Evolutionary conservation across 2,888 invertebrate species (phyloP).

Genomic region (Drosophila kanekoi): DNA sequence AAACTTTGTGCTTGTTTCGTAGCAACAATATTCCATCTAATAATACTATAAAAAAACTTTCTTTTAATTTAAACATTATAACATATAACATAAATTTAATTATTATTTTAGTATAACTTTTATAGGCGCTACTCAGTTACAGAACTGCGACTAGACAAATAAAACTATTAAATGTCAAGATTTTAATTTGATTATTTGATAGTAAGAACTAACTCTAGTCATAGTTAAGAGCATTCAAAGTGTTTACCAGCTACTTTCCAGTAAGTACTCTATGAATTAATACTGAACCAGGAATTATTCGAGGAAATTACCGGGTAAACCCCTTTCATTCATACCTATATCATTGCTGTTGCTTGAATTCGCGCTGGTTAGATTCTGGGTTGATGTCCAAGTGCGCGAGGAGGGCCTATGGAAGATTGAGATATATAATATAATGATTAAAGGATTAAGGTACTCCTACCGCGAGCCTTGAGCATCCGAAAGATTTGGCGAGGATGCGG

Average conservation of each 20-base stretch:
- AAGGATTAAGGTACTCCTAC: constrained; percentile 76
- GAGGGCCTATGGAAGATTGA: constrained; percentile 67
- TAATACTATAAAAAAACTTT: background rate
- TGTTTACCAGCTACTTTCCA: constrained; percentile 1
- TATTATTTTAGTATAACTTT: background rate
- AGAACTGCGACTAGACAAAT: background rate
- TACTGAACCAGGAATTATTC: background rate
- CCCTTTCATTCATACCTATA: constrained; percentile 79
- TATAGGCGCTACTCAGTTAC: background rate
- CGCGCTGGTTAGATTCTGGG: constrained; percentile 87
- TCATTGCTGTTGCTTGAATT: constrained; percentile 79
- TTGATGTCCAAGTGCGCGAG: constrained; percentile 91
- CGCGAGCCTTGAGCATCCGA: constrained; percentile 88
- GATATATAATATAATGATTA: background rate
- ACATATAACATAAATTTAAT: background rate
- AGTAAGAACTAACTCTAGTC: constrained; percentile 5
- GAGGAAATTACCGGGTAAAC: background rate
- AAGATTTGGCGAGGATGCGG: constrained; percentile 92
- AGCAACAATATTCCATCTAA: constrained; percentile 5
- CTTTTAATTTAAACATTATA: background rate
- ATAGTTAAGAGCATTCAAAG: constrained; percentile 14
- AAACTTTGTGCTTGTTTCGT: background rate
- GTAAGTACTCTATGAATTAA: background rate
- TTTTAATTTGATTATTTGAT: background rate
- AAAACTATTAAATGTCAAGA: background rate